phyloP scores from a whole-genome alignment of 2,113 vertebrate genomes.

The Phalacrocorax aristotelis region DNA sequence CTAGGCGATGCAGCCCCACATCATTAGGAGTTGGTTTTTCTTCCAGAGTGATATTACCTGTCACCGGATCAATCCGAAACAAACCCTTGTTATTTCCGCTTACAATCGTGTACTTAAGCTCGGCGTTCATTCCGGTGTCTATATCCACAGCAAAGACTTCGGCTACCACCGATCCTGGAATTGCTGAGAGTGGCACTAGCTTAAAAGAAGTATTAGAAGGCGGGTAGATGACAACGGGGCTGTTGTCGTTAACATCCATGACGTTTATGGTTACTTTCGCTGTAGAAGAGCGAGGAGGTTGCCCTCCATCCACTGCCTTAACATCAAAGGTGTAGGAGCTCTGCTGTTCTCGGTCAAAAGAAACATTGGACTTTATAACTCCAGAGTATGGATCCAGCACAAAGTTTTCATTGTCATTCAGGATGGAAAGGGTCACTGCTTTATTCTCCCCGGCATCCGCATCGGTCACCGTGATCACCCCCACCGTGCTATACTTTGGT shows the following conservation, averaged over 20 bases:
- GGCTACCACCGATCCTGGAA: slow-evolving; percentile 94
- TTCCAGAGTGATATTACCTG: slow-evolving; percentile 96
- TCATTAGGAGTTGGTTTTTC: slow-evolving; percentile 89
- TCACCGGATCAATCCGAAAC: slow-evolving; percentile 96
- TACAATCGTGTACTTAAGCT: slow-evolving; percentile 95
- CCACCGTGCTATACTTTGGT: slow-evolving; percentile 97
- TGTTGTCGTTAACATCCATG: slow-evolving; percentile 98
- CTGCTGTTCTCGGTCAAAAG: slow-evolving; percentile 96
- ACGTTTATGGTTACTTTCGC: slow-evolving; percentile 99
- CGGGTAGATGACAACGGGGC: slow-evolving; percentile 92
- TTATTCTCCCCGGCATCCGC: slow-evolving; percentile 95
- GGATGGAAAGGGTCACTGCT: slow-evolving; percentile 92
- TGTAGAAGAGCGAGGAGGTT: slow-evolving; percentile 91
- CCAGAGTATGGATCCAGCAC: slow-evolving; percentile 94
- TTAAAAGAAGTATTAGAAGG: slow-evolving; percentile 98
- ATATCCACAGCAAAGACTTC: slow-evolving; percentile 98
- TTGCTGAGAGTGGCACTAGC: slow-evolving; percentile 93
- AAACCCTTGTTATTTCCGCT: slow-evolving; percentile 94
- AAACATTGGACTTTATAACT: slow-evolving; percentile 98
- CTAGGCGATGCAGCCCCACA: slow-evolving; percentile 92
- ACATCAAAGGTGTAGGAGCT: slow-evolving; percentile 98
- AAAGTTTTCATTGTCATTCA: slow-evolving; percentile 97
- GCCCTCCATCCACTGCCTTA: slow-evolving; percentile 91
- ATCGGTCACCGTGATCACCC: slow-evolving; percentile 97
- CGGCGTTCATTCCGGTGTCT: slow-evolving; percentile 97